Conservation (phyloP, 2,888 invertebrate genomes). For the Allacma fusca region DNA sequence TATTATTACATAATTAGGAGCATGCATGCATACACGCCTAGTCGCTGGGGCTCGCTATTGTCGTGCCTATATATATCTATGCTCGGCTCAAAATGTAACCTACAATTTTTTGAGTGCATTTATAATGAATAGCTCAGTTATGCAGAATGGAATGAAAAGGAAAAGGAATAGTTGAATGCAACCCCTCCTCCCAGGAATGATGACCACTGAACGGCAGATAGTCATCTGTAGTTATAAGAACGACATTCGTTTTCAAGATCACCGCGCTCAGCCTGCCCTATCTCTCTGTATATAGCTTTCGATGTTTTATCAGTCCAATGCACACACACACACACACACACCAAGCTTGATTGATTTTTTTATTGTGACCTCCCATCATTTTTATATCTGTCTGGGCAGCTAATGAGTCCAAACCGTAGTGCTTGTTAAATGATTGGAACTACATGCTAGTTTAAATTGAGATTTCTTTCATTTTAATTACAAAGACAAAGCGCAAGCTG, state of each 20-base stretch:
- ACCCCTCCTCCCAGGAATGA: constrained; percentile 16
- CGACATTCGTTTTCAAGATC: constrained; percentile 35
- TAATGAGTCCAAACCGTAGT: background rate
- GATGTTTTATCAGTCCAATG: background rate
- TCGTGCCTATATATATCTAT: too few species aligned
- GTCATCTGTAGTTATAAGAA: constrained; percentile 17
- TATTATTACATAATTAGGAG: too few species aligned
- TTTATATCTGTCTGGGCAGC: constrained; percentile 6
- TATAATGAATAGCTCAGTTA: background rate
- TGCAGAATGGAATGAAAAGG: background rate
- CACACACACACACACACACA: background rate
- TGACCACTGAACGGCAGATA: background rate
- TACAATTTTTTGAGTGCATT: too few species aligned
- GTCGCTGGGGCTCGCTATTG: too few species aligned
- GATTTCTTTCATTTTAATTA: constrained; percentile 13
- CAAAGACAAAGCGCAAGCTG: background rate
- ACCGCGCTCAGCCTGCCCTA: background rate
- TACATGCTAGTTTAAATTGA: background rate
- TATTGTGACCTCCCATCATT: background rate
- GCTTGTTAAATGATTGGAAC: background rate
- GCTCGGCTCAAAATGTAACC: too few species aligned
- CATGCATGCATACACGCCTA: too few species aligned
- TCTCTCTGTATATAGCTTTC: background rate
- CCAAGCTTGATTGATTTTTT: background rate
- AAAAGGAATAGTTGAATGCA: background rate